Conservation (phyloP, 1,140 invertebrate species). For the Heterodera schachtii region DNA sequence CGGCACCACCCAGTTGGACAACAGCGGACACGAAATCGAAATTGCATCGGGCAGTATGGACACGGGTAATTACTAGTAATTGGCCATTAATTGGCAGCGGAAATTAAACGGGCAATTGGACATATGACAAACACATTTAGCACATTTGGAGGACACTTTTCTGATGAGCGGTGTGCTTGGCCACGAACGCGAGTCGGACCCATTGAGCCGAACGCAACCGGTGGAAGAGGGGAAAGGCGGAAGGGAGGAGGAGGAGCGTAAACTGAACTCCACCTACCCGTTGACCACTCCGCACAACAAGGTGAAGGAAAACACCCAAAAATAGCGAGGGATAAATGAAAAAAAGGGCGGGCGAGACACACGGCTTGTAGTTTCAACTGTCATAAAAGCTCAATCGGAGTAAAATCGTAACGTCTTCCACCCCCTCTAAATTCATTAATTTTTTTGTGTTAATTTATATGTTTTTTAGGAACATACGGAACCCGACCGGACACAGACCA, state of each 20-base stretch:
- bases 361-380: too few species aligned
- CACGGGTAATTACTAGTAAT: not conserved
- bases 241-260: not conserved
- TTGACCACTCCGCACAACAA: too few species aligned
- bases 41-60: not conserved
- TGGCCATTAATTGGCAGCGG: not conserved
- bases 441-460: too few species aligned
- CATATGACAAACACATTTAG: not conserved
- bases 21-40: not conserved
- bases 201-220: not conserved
- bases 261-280: not conserved
- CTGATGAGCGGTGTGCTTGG: not conserved
- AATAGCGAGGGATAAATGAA: too few species aligned
- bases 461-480: too few species aligned
- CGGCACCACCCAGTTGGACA: not conserved
- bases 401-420: not conserved
- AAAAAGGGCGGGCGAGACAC: too few species aligned
- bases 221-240: too few species aligned
- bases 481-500: too few species aligned
- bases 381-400: too few species aligned
- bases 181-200: not conserved
- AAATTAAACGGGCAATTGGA: too few species aligned
- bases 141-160: constrained; percentile 7
- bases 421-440: too few species aligned
- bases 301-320: too few species aligned